Evolutionary conservation across 2,888 invertebrate species (phyloP).

Genomic region (Andrena praecox): DNA sequence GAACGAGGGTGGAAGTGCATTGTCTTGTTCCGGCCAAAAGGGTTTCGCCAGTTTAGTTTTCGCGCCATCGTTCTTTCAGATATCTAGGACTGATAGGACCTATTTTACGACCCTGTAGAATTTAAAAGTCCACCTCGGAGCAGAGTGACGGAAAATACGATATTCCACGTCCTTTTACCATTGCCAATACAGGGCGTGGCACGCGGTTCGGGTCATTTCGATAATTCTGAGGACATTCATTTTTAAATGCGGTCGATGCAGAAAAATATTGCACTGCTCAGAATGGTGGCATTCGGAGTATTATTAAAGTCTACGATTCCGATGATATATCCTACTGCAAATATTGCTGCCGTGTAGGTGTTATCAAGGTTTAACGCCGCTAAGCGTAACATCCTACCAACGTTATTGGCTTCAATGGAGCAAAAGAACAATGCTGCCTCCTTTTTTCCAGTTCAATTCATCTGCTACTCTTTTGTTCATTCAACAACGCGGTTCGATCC

Average conservation of each 20-base stretch:
- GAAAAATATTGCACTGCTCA: too few species aligned
- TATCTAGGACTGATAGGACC: slow-evolving; percentile 47
- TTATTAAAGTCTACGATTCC: too few species aligned
- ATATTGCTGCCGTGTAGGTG: slow-evolving; percentile 30
- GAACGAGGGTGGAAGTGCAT: slow-evolving; percentile 67
- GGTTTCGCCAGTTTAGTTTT: slow-evolving; percentile 68
- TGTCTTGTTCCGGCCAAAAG: slow-evolving; percentile 69
- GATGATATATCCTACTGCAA: slow-evolving; percentile 2
- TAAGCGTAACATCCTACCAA: slow-evolving; percentile 28
- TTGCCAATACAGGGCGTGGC: neutral
- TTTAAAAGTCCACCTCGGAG: slow-evolving; percentile 15
- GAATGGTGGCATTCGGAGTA: too few species aligned
- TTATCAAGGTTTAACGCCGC: slow-evolving; percentile 7
- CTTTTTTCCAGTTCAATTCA: slow-evolving; percentile 56
- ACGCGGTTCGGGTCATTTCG: neutral
- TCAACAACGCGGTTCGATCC: slow-evolving; percentile 46
- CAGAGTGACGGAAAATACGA: neutral
- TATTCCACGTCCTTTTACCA: neutral
- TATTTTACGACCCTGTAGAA: slow-evolving; percentile 30
- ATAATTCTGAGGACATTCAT: neutral
- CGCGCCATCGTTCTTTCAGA: slow-evolving; percentile 55
- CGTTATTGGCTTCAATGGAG: slow-evolving; percentile 53
- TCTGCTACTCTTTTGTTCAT: slow-evolving; percentile 51
- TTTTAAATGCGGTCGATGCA: neutral
- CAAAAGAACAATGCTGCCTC: slow-evolving; percentile 54